Evolutionary conservation across 2,888 invertebrate species (phyloP), one percentile per base, ranked within the genome.

Genomic region (Yponomeuta plumbellus): DNA sequence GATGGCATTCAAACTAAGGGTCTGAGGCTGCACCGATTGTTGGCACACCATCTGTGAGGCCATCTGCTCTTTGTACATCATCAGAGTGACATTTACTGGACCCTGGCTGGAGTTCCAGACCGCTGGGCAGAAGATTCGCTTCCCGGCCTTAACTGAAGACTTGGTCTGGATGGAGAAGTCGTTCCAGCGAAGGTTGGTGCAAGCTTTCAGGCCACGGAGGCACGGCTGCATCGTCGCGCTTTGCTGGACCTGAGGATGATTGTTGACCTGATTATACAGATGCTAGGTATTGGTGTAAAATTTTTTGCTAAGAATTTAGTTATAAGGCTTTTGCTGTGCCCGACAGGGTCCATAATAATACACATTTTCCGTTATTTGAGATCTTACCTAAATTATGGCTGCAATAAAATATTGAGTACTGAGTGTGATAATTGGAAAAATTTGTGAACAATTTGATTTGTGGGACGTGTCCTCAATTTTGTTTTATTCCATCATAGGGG

Each of bases 111-210:
- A 92, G 68, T 92, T 93, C 96, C 96, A 96, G 2, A 94, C 83
- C 0, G 96, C 96, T 22, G 95, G 93, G 80, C 94, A 94, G 89
- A 96, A 96, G 71, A 94, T 92, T 65, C 95, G 90, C 73, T 93
- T 93, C 67, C 96, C 96, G 1, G 95, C 93, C 61, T 92, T 91
- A 61, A 95, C 91, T 44, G 88, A 87, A 3, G 81, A 85, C 57
- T 92, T 86, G 0, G 93, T 92, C 65, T 94, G 85, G 67, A 94
- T 85, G 8, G 92, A 86, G 78, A 96, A 96, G 82, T 96, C 96
- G 71, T 92, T 93, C 92, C 96, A 94, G 69, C 95, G 92, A 11
- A 96, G 92, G 80, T 95, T 96, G 61, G 95, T 92, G 74, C 94
- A 92, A 52, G 94, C 93, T 81, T 96, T 95, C 66, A 96, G 84